phyloP scores from a whole-genome alignment of 2,888 invertebrate genomes.

The Nasonia oneida region DNA sequence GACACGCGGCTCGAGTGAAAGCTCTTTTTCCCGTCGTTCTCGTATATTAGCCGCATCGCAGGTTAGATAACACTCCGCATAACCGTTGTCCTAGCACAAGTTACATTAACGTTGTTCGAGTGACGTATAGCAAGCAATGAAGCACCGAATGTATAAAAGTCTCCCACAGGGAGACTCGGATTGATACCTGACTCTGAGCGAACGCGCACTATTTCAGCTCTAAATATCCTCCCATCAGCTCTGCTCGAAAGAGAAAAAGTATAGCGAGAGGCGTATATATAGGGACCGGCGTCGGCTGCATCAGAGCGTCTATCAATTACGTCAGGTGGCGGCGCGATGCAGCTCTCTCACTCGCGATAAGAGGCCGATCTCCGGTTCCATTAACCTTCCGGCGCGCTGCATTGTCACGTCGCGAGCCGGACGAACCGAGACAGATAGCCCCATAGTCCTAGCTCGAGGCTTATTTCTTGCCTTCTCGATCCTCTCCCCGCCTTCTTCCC shows the following conservation, averaged over 20 bases:
- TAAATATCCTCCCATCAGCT: not conserved
- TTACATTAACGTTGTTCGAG: not conserved
- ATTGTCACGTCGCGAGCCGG: slow-evolving; percentile 53
- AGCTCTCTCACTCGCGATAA: not conserved
- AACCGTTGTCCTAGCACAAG: not conserved
- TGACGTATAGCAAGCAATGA: not conserved
- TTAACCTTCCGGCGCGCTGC: slow-evolving; percentile 56
- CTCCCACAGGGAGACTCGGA: not conserved
- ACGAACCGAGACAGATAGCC: slow-evolving; percentile 44
- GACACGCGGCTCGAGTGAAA: slow-evolving; percentile 4
- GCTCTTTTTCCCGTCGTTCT: not conserved
- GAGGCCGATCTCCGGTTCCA: slow-evolving; percentile 50
- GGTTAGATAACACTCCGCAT: not conserved
- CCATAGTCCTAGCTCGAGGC: slow-evolving; percentile 17
- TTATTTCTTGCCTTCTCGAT: not conserved
- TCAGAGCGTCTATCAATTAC: slow-evolving; percentile 57
- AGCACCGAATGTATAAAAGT: not conserved
- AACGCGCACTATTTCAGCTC: not conserved
- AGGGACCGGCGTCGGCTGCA: not conserved
- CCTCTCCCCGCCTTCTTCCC: no score
- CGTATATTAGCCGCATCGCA: not conserved
- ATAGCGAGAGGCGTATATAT: not conserved
- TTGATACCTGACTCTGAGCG: not conserved
- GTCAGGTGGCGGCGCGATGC: slow-evolving; percentile 22
- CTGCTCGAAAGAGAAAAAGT: not conserved